Evolutionary conservation across 2,888 invertebrate genomes (phyloP).

Genomic region (Orthosia gothica): DNA sequence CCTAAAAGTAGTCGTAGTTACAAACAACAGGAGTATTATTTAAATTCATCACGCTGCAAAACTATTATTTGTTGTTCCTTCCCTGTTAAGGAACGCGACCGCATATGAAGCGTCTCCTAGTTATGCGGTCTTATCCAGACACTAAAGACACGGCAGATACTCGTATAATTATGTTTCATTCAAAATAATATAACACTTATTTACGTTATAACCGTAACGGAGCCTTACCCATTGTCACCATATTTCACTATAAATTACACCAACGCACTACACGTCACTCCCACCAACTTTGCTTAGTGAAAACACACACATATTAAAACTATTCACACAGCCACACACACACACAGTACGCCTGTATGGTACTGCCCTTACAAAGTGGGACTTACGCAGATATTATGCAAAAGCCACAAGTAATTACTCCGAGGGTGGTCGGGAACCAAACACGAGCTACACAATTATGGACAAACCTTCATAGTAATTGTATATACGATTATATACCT

Average conservation of each 20-base stretch:
- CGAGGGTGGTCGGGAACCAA: conserved; percentile 47
- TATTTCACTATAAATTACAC: conserved; percentile 51
- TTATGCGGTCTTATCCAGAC: too few species aligned
- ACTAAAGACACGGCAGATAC: too few species aligned
- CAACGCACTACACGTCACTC: conserved; percentile 33
- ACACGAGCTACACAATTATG: conserved; percentile 35
- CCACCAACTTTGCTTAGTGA: conserved; percentile 40
- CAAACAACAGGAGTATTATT: too few species aligned
- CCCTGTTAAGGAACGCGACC: too few species aligned
- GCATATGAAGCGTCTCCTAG: too few species aligned
- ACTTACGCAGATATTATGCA: conserved; percentile 64
- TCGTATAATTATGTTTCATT: too few species aligned
- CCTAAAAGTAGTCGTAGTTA: too few species aligned
- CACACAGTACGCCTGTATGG: conserved; percentile 22
- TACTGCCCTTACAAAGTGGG: conserved; percentile 46
- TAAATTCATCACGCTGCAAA: too few species aligned
- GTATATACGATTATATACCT: conserved; percentile 16
- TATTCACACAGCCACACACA: conserved; percentile 1
- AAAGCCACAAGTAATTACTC: conserved; percentile 68
- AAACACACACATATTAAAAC: conserved; percentile 41
- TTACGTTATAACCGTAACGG: neutral
- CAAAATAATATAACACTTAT: neutral
- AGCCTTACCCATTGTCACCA: conserved; percentile 27
- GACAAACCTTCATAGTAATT: conserved; percentile 23
- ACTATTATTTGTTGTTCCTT: too few species aligned